These are phyloP conservation scores for Pampus argenteus DNA, from an alignment of 2,797 vertebrate genomes.

Conservation along the genomic window DNA sequence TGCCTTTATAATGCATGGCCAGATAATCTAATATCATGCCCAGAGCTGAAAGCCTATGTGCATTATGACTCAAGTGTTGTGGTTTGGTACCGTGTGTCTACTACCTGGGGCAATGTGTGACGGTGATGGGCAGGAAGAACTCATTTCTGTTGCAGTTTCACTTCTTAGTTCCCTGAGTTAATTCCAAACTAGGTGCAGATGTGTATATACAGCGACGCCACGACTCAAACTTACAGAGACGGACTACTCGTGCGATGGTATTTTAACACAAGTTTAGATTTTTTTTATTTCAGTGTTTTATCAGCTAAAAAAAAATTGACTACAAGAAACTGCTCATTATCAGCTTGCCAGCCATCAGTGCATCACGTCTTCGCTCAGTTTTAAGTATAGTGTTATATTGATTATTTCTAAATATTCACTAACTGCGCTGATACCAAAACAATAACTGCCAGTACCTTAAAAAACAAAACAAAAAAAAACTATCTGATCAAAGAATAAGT, in stretches of 20 bases:
- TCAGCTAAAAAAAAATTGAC: not conserved
- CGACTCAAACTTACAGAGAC: not conserved
- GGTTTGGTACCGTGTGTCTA: constrained; percentile 45
- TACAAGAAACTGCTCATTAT: not conserved
- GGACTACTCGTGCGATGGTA: not conserved
- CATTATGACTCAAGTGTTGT: constrained; percentile 59
- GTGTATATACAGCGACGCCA: not conserved
- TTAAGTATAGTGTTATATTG: not conserved
- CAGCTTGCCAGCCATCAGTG: not conserved
- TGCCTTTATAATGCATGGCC: constrained; percentile 71
- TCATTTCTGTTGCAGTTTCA: not conserved
- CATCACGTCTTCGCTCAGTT: not conserved
- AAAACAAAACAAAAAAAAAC: no score
- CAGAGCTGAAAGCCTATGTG: constrained; percentile 37
- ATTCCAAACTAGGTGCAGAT: not conserved
- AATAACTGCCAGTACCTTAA: not conserved
- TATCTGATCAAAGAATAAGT: not conserved
- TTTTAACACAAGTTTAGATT: not conserved
- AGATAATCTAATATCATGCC: constrained; percentile 26
- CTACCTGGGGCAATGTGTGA: constrained; percentile 30
- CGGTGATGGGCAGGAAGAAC: not conserved
- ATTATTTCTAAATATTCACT: not conserved
- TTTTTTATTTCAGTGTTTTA: not conserved
- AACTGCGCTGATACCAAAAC: not conserved
- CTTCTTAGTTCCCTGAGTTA: not conserved